Base-by-base conservation (phyloP, 1,140 invertebrate species). In the Sarcophaga peregrina region DNA sequence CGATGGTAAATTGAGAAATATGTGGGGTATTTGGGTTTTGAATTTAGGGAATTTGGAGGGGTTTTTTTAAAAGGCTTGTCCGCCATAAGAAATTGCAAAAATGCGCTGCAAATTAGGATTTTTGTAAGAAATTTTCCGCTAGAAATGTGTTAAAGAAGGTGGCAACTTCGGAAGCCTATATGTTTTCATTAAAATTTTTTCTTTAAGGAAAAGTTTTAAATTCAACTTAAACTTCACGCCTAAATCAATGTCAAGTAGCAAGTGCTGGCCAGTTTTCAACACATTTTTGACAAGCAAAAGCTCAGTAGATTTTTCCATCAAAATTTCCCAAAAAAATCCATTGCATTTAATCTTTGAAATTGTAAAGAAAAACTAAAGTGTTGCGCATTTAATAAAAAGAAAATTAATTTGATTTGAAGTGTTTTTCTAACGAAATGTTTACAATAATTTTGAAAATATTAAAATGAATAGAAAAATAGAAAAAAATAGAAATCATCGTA, bases 221-320 rank as follows among this genome's bases (percentile, higher is more conserved):
- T n/a, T n/a, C 25, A 37, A 37, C 25, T 37, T 37, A 68, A 25
- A 68, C 62, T n/a, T 68, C n/a, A 68, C 62, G 62, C 15, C 62
- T 20, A 20, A 20, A 20, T 68, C n/a, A 46, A 81, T 47, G 8
- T 8, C 45, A 68, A 81, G 54, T 68, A 54, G 13, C n/a, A 72
- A 81, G 52, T 68, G 80, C n/a, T 62, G 80, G 80, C 80, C 80
- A 81, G 52, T 81, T 81, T 81, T 81, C 80, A 81, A 81, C 80
- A 81, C 80, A 62, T 81, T 37, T 20, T 45, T 10, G 9, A 68
- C 20, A 3, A 68, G 20, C 11, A 78, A 50, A 74, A 74, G 20
- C 11, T 48, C 46, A 76, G 4, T 62, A 37, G 13, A 62, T 58
- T 25, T 81, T 58, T 81, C 80, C 9, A 78, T 15, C 47, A 17